Evolutionary conservation across 2,113 vertebrate genomes (phyloP).

Genomic region (Salminus brasiliensis): DNA sequence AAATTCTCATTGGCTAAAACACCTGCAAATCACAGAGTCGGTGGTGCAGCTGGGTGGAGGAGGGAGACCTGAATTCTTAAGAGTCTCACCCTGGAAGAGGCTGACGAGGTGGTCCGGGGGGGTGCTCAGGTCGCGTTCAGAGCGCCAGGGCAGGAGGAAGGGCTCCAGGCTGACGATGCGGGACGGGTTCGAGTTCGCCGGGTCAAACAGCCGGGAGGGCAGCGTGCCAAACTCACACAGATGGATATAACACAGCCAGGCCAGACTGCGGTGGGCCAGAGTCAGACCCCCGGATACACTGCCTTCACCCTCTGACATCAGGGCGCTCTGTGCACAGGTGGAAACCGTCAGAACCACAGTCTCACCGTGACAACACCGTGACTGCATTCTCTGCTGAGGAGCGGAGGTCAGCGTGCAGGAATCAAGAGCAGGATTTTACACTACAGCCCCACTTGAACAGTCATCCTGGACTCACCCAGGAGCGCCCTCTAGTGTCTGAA

Average conservation of each 20-base stretch:
- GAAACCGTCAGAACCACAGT: background rate
- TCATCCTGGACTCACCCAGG: no score
- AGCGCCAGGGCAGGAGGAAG: conserved; percentile 89
- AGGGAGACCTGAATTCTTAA: no score
- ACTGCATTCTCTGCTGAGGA: background rate
- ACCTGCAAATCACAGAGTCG: no score
- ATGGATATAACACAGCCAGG: conserved; percentile 93
- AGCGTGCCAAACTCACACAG: conserved; percentile 87
- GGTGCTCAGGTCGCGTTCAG: conserved; percentile 78
- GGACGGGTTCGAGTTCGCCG: conserved; percentile 82
- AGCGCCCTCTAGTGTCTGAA: no score
- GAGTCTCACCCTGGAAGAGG: conserved; percentile 85
- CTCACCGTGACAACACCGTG: no score
- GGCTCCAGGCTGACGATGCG: conserved; percentile 83
- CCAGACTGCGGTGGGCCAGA: conserved; percentile 81
- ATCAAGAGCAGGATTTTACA: no score
- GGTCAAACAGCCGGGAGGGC: conserved; percentile 84
- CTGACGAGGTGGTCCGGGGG: conserved; percentile 79
- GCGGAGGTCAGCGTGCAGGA: no score
- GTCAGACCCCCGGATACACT: conserved; percentile 74
- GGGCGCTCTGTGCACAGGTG: conserved; percentile 74
- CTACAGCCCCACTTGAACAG: no score
- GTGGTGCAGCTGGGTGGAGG: no score
- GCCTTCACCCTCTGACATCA: conserved; percentile 73
- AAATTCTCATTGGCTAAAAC: no score